Evolutionary conservation across 2,888 invertebrate genomes (phyloP).

Genomic region (Dasysyrphus albostriatus): DNA sequence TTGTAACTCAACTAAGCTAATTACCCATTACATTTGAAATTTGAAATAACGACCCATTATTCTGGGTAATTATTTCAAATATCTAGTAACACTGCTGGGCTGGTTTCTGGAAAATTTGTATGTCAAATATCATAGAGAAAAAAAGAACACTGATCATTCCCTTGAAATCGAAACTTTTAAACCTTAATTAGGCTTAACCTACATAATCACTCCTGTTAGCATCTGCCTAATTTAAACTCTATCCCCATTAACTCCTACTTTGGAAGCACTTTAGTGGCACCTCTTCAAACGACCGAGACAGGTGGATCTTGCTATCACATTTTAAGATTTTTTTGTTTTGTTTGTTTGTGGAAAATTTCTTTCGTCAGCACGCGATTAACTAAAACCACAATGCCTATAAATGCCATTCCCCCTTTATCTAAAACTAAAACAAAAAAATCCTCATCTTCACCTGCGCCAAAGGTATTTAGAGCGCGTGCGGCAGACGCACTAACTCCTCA

Average conservation of each 20-base stretch:
- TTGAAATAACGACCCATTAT: no score
- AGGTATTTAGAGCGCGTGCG: conserved; percentile 8
- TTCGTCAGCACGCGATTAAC: conserved; percentile 62
- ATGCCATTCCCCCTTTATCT: neutral
- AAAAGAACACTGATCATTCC: neutral
- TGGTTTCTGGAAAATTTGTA: no score
- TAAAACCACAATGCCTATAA: conserved; percentile 16
- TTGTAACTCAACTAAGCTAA: no score
- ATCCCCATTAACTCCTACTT: conserved; percentile 51
- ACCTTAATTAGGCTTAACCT: neutral
- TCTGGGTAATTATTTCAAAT: no score
- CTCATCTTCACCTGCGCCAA: conserved; percentile 49
- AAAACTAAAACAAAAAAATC: conserved; percentile 20
- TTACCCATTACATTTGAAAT: no score
- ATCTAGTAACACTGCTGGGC: no score
- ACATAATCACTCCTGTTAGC: neutral
- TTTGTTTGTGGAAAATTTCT: conserved; percentile 54
- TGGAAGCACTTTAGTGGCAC: conserved; percentile 49
- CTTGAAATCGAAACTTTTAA: neutral
- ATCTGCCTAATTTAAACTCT: conserved; percentile 42
- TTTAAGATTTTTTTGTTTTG: conserved; percentile 28
- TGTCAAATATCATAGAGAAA: neutral
- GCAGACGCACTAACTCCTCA: neutral
- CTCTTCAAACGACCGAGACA: neutral
- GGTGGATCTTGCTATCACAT: conserved; percentile 41